These are phyloP conservation scores for Silurus glanis DNA, from an alignment of 2,113 vertebrate species.

Conservation along the genomic window DNA sequence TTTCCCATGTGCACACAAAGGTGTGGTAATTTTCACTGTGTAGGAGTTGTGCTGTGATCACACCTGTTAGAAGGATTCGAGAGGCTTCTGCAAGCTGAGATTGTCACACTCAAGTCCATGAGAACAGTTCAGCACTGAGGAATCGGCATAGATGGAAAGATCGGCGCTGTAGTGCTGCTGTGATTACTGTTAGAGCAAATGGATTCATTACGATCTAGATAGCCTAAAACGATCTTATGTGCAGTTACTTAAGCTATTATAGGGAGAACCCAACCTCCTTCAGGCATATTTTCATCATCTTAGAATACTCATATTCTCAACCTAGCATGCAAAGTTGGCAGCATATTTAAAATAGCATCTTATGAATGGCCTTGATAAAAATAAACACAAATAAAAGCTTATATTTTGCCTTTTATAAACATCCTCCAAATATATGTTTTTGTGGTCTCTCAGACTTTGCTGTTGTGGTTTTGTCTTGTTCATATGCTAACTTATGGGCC, in stretches of 20 bases:
- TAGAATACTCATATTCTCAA: background rate
- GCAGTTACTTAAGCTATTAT: background rate
- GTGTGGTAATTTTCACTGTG: slow-evolving; percentile 18
- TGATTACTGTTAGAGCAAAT: background rate
- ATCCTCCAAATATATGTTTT: background rate
- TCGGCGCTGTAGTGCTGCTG: background rate
- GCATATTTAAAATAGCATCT: background rate
- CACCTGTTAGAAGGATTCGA: slow-evolving; percentile 36
- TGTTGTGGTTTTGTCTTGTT: background rate
- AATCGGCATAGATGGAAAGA: background rate
- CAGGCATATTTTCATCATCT: background rate
- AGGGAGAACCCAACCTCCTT: too few species aligned
- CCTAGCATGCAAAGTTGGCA: background rate
- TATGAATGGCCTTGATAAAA: background rate
- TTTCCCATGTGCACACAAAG: background rate
- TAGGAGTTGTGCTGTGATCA: slow-evolving; percentile 39
- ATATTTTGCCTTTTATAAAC: background rate
- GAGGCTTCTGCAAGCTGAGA: slow-evolving; percentile 29
- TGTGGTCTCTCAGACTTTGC: background rate
- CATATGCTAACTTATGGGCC: background rate
- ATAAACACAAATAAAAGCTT: background rate
- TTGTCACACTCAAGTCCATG: slow-evolving; percentile 18
- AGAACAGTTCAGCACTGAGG: background rate
- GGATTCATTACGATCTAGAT: background rate
- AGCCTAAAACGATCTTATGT: too few species aligned